Evolutionary conservation across 2,888 invertebrate genomes (phyloP).

Genomic region (Habroteleia sp.): DNA sequence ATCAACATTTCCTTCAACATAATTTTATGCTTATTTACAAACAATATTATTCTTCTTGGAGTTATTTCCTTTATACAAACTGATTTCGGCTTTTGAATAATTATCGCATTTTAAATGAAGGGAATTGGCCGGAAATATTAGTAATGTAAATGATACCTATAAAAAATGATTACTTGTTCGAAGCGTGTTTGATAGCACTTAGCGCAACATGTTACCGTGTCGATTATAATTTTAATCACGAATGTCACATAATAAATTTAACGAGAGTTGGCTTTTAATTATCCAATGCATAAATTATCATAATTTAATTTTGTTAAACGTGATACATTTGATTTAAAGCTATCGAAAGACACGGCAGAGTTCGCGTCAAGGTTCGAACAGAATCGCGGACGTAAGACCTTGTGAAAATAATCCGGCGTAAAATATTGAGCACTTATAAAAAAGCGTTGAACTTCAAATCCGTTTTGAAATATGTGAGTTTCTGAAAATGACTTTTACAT

Average conservation of each 20-base stretch:
- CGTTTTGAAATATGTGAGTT: too few species aligned
- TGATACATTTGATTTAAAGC: conserved; percentile 1
- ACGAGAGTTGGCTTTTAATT: conserved; percentile 13
- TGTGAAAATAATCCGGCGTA: conserved; percentile 6
- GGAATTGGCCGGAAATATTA: neutral
- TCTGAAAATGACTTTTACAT: too few species aligned
- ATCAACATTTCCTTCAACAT: neutral
- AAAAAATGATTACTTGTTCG: conserved; percentile 26
- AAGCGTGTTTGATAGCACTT: conserved; percentile 34
- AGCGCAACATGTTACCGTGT: conserved; percentile 40
- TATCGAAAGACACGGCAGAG: conserved; percentile 6
- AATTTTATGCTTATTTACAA: conserved; percentile 6
- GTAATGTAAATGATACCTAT: conserved; percentile 24
- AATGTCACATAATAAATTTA: conserved; percentile 30
- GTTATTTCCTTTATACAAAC: neutral
- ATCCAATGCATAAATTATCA: conserved; percentile 25
- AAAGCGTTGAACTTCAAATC: neutral
- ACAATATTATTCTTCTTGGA: neutral
- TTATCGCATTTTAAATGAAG: conserved; percentile 2
- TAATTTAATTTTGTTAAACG: neutral
- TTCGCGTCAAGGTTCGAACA: conserved; percentile 6
- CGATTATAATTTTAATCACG: conserved; percentile 28
- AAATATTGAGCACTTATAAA: neutral
- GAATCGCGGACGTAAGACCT: neutral
- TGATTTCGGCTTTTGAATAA: neutral